Percentiles rank a stretch among this genome's conserved stretches.
phyloP scores from a whole-genome alignment of 2,797 vertebrate species.

The Adrianichthys oophorus region DNA sequence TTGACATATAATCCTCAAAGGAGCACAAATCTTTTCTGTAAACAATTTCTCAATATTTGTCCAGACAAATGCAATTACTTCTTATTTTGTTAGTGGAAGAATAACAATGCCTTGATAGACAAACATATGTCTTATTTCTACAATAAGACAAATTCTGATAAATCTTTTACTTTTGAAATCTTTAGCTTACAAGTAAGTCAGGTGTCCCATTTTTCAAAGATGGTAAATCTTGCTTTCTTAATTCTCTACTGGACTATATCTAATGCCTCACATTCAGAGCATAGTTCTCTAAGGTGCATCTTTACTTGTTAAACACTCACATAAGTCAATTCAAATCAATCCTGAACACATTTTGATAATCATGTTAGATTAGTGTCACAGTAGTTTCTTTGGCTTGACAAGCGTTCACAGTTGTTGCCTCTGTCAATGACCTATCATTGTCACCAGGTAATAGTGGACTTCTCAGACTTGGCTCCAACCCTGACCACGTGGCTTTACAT shows the following conservation, averaged over 20 bases:
- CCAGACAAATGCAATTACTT: too few relatives aligned
- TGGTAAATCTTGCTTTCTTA: slow-evolving; percentile 31
- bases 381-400: slow-evolving; percentile 10
- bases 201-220: slow-evolving; percentile 31
- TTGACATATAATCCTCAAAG: too few relatives aligned
- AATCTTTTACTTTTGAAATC: not conserved
- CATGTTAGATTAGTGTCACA: slow-evolving; percentile 46
- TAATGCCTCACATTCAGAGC: slow-evolving; percentile 55
- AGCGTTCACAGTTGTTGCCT: slow-evolving; percentile 16
- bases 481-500: slow-evolving; percentile 33
- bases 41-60: too few relatives aligned
- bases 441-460: too few relatives aligned
- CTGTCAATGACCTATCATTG: slow-evolving; percentile 6
- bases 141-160: too few relatives aligned
- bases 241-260: slow-evolving; percentile 55
- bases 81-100: too few relatives aligned
- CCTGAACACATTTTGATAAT: slow-evolving; percentile 56
- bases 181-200: not conserved
- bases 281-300: slow-evolving; percentile 37
- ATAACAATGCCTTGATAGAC: too few relatives aligned
- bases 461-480: slow-evolving; percentile 4
- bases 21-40: too few relatives aligned
- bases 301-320: slow-evolving; percentile 55
- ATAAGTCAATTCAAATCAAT: slow-evolving; percentile 61
- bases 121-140: too few relatives aligned